phyloP scores from a whole-genome alignment of 2,888 invertebrate species.

The Polia nebulosa region DNA sequence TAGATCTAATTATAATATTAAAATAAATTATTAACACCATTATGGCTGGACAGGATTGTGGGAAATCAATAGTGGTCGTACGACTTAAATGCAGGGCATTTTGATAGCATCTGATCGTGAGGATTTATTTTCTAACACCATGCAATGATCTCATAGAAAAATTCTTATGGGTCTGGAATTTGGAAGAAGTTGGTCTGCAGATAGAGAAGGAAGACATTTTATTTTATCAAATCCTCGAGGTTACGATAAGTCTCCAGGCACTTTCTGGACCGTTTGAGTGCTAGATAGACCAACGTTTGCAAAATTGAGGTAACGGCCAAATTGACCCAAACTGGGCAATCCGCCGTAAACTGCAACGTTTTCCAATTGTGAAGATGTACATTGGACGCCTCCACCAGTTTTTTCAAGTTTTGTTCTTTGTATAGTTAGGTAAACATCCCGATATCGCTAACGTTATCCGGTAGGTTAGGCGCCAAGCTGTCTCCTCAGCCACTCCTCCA shows the following conservation, averaged over 20 bases:
- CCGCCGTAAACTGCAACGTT: not conserved
- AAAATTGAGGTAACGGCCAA: not conserved
- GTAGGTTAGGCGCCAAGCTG: not conserved
- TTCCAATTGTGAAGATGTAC: not conserved
- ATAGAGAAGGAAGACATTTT: no score
- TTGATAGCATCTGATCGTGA: no score
- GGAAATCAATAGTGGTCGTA: not conserved
- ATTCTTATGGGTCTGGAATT: no score
- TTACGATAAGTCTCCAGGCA: not conserved
- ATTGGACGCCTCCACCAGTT: no score
- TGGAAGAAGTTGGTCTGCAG: no score
- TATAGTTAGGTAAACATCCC: not conserved
- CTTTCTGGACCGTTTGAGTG: not conserved
- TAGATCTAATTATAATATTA: not conserved
- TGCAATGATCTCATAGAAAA: no score
- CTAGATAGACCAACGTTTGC: not conserved
- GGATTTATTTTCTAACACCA: no score
- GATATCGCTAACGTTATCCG: no score
- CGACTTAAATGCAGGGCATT: not conserved
- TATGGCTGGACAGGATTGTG: not conserved
- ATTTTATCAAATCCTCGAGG: not conserved
- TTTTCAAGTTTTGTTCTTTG: no score
- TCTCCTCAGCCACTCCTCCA: slow-evolving; percentile 1
- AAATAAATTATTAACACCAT: not conserved
- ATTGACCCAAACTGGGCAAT: not conserved